These are phyloP conservation scores for Netelia melanura DNA, from an alignment of 2,888 invertebrate species.

Conservation along the genomic window DNA sequence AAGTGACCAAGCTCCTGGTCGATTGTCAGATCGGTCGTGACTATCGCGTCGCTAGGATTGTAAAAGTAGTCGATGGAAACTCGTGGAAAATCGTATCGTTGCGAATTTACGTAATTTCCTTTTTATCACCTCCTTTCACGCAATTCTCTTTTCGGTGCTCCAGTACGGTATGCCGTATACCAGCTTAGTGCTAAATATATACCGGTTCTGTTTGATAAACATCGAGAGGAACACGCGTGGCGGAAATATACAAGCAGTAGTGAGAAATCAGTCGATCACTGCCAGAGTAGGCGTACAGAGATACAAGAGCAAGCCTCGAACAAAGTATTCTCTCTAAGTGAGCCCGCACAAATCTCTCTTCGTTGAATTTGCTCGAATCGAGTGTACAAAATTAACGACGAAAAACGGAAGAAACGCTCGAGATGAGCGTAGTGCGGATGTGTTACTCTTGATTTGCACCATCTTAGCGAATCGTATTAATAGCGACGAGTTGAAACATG, in stretches of 20 bases:
- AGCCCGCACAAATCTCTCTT: background rate
- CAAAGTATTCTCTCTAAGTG: background rate
- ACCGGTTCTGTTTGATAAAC: slow-evolving; percentile 80
- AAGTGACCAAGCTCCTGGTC: slow-evolving; percentile 35
- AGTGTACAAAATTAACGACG: too few relatives aligned
- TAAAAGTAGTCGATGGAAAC: slow-evolving; percentile 26
- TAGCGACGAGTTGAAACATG: slow-evolving; percentile 52
- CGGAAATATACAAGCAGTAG: slow-evolving; percentile 67
- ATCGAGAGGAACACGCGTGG: slow-evolving; percentile 75
- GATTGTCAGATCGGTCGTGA: slow-evolving; percentile 22
- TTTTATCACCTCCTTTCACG: slow-evolving; percentile 15
- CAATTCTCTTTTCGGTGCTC: slow-evolving; percentile 28
- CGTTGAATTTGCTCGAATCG: background rate
- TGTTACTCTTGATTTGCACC: slow-evolving; percentile 28
- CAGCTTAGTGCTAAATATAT: slow-evolving; percentile 80
- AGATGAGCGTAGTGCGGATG: slow-evolving; percentile 31
- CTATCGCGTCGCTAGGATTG: slow-evolving; percentile 13
- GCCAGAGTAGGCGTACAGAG: slow-evolving; percentile 30
- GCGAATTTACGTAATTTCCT: background rate
- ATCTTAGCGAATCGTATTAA: slow-evolving; percentile 22
- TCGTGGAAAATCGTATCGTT: background rate
- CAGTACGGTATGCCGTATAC: slow-evolving; percentile 70
- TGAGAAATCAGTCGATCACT: slow-evolving; percentile 71
- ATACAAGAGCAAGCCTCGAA: background rate
- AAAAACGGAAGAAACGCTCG: slow-evolving; percentile 12